phyloP scores from a whole-genome alignment of 2,888 invertebrate species.

The Mellilla xanthometata region DNA sequence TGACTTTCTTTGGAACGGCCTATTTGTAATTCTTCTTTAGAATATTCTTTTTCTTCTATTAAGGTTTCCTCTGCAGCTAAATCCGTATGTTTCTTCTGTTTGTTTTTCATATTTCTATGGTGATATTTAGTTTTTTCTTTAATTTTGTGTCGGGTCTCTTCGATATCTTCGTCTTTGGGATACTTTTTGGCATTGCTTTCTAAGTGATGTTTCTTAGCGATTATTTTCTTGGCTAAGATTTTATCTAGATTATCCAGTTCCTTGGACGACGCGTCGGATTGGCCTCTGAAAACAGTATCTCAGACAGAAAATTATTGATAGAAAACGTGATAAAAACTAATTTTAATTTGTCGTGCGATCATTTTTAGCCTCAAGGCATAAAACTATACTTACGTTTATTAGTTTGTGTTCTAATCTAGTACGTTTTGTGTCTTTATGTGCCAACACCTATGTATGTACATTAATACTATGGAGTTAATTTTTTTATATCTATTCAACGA shows the following conservation, averaged over 20 bases:
- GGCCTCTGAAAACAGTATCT: slow-evolving; percentile 11
- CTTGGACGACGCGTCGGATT: neutral
- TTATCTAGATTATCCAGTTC: neutral
- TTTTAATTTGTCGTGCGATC: too few relatives aligned
- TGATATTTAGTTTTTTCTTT: neutral
- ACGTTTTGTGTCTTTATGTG: too few relatives aligned
- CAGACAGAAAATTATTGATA: slow-evolving; percentile 19
- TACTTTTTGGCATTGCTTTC: neutral
- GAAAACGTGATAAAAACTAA: neutral
- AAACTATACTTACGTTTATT: too few relatives aligned
- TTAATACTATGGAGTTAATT: too few relatives aligned
- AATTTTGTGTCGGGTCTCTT: neutral
- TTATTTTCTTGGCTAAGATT: neutral
- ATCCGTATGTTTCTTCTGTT: neutral
- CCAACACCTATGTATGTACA: too few relatives aligned
- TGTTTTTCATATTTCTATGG: neutral
- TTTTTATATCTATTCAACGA: too few relatives aligned
- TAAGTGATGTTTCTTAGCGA: neutral
- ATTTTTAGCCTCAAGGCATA: too few relatives aligned
- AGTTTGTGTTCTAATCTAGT: too few relatives aligned
- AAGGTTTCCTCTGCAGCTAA: slow-evolving; percentile 1
- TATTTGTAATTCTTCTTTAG: too few relatives aligned
- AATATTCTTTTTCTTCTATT: too few relatives aligned
- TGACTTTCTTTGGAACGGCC: too few relatives aligned
- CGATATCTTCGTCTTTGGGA: neutral